phyloP scores from a whole-genome alignment of 1,140 invertebrate species.

The Drosophila leontia region DNA sequence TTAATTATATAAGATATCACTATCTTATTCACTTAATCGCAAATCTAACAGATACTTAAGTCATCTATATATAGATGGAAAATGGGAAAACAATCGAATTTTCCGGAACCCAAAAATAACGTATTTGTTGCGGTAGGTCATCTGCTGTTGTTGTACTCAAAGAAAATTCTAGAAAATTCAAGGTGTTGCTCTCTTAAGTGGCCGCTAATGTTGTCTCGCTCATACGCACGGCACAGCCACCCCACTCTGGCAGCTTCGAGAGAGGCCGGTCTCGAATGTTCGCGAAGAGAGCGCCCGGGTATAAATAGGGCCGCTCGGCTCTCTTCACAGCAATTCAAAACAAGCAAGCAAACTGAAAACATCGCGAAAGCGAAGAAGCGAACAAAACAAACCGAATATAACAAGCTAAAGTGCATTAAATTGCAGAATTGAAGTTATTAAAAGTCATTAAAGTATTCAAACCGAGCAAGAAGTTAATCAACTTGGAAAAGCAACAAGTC shows the following conservation, averaged over 20 bases:
- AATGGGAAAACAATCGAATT: background rate
- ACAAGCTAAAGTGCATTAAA: conserved; percentile 34
- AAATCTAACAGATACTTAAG: too few relatives aligned
- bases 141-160: background rate
- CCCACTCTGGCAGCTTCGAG: conserved; percentile 30
- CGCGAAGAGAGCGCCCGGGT: conserved; percentile 48
- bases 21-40: too few relatives aligned
- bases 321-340: conserved; percentile 63
- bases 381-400: conserved; percentile 47
- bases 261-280: conserved; percentile 59
- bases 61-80: too few relatives aligned
- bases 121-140: conserved; percentile 7
- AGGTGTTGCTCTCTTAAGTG: background rate
- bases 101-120: conserved; percentile 21
- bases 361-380: conserved; percentile 57
- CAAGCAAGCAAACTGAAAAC: conserved; percentile 61
- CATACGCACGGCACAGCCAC: conserved; percentile 4
- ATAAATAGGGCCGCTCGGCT: conserved; percentile 60
- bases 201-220: background rate
- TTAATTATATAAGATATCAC: too few relatives aligned
- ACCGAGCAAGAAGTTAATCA: conserved; percentile 8
- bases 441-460: background rate
- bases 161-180: conserved; percentile 18
- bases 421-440: conserved; percentile 9
- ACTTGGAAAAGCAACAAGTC: background rate